These are phyloP conservation scores for Lordiphosa fenestrarum DNA, from an alignment of 2,888 invertebrate species.

Conservation along the genomic window DNA sequence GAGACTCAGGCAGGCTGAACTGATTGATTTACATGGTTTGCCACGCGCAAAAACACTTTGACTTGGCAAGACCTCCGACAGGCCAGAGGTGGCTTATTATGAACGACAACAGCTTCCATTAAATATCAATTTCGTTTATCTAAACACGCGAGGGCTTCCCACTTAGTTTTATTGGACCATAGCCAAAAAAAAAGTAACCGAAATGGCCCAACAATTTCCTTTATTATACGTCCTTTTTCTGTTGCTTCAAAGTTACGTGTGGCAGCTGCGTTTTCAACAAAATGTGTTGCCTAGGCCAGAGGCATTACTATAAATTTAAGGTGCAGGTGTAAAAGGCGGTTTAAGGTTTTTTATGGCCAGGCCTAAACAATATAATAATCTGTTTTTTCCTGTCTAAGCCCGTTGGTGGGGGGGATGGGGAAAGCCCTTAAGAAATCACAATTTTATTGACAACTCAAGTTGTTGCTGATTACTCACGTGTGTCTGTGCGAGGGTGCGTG, in stretches of 20 bases:
- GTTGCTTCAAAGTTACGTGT: slow-evolving; percentile 4
- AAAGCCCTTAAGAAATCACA: slow-evolving; percentile 61
- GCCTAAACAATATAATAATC: slow-evolving; percentile 49
- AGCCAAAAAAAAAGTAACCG: slow-evolving; percentile 23
- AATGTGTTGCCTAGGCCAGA: slow-evolving; percentile 59
- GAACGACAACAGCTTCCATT: slow-evolving; percentile 39
- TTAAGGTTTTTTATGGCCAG: slow-evolving; percentile 55
- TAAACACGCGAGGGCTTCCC: slow-evolving; percentile 47
- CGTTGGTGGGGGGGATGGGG: no score
- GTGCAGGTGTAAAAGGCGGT: slow-evolving; percentile 57
- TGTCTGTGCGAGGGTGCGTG: slow-evolving; percentile 9
- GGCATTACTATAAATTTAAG: slow-evolving; percentile 66
- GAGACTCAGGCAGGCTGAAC: slow-evolving; percentile 44
- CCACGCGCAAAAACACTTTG: slow-evolving; percentile 56
- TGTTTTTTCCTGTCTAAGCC: slow-evolving; percentile 38
- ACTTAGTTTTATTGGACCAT: slow-evolving; percentile 72
- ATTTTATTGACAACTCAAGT: slow-evolving; percentile 77
- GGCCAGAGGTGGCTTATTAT: slow-evolving; percentile 20
- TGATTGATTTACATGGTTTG: slow-evolving; percentile 70
- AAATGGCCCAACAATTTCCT: slow-evolving; percentile 73
- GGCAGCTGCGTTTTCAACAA: slow-evolving; percentile 50
- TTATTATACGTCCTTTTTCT: slow-evolving; percentile 46
- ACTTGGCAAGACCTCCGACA: slow-evolving; percentile 54
- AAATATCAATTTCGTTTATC: slow-evolving; percentile 73
- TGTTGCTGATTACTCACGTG: slow-evolving; percentile 69